These are phyloP conservation scores for Omphaloscelis lunosa DNA, from an alignment of 2,888 invertebrate species.

Conservation along the genomic window DNA sequence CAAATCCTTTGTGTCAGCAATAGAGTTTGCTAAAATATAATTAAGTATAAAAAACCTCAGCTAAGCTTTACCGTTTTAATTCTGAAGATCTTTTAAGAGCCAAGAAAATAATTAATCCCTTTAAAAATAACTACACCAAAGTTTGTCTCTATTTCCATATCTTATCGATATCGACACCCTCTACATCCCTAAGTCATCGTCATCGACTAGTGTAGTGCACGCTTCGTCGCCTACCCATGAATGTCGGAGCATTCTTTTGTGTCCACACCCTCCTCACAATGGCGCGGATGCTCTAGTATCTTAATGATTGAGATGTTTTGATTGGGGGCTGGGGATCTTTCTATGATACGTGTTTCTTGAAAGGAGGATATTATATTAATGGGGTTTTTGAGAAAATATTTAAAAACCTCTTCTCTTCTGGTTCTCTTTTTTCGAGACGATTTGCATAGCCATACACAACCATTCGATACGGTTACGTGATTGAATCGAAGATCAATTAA, in stretches of 20 bases:
- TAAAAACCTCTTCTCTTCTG: background rate
- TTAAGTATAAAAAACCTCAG: background rate
- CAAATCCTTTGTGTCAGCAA: background rate
- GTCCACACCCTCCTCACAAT: constrained; percentile 72
- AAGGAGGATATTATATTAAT: constrained; percentile 22
- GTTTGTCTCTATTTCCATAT: background rate
- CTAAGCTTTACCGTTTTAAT: too few relatives aligned
- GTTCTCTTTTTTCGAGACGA: background rate
- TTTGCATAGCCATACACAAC: background rate
- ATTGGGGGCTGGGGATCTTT: constrained; percentile 49
- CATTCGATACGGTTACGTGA: background rate
- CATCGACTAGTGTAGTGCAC: constrained; percentile 88
- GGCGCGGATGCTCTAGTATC: constrained; percentile 57
- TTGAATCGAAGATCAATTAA: background rate
- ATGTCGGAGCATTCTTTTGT: constrained; percentile 87
- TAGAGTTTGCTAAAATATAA: background rate
- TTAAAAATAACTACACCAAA: background rate
- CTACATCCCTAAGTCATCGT: constrained; percentile 81
- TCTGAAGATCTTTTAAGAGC: too few relatives aligned
- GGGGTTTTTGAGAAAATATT: background rate
- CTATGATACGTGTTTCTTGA: constrained; percentile 37
- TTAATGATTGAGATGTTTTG: constrained; percentile 67
- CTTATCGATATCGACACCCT: constrained; percentile 40
- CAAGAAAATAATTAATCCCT: background rate
- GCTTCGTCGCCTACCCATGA: constrained; percentile 88